phyloP scores from a whole-genome alignment of 2,888 invertebrate genomes.

The Aleiodes alternator region DNA sequence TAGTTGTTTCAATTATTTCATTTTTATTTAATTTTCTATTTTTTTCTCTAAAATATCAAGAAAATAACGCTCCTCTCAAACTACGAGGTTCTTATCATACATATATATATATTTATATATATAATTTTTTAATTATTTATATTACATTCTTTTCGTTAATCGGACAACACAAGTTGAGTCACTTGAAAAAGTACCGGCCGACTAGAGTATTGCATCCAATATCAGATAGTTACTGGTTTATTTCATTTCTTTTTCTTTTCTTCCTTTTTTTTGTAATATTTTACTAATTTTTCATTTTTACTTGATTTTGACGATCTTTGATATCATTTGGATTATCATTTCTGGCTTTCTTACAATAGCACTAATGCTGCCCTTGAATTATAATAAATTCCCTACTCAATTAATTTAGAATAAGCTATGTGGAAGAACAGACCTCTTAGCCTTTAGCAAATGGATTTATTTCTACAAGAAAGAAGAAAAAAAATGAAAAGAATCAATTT shows the following conservation, averaged over 20 bases:
- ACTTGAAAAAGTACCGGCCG: conserved; percentile 56
- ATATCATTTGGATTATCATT: neutral
- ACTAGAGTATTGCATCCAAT: conserved; percentile 69
- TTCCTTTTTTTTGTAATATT: conserved; percentile 47
- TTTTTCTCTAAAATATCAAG: conserved; percentile 24
- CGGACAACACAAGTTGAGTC: conserved; percentile 34
- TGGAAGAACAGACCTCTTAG: conserved; percentile 73
- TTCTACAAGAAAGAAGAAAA: conserved; percentile 29
- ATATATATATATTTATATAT: conserved; percentile 8
- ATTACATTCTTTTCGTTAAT: conserved; percentile 18
- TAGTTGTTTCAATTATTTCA: conserved; percentile 15
- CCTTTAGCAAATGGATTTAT: conserved; percentile 65
- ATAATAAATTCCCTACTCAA: conserved; percentile 53
- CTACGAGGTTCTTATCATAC: conserved; percentile 31
- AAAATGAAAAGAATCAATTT: conserved; percentile 30
- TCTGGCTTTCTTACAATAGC: conserved; percentile 30
- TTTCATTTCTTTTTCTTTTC: conserved; percentile 30
- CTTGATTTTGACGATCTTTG: conserved; percentile 3
- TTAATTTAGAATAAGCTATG: conserved; percentile 70
- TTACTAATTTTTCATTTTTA: conserved; percentile 59
- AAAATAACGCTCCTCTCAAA: conserved; percentile 30
- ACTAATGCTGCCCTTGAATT: conserved; percentile 4
- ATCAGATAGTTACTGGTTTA: conserved; percentile 67
- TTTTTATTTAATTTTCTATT: conserved; percentile 23
- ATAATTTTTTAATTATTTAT: conserved; percentile 10